Base-by-base conservation (phyloP, 2,797 vertebrate genomes). In the Acipenser transmontanus region DNA sequence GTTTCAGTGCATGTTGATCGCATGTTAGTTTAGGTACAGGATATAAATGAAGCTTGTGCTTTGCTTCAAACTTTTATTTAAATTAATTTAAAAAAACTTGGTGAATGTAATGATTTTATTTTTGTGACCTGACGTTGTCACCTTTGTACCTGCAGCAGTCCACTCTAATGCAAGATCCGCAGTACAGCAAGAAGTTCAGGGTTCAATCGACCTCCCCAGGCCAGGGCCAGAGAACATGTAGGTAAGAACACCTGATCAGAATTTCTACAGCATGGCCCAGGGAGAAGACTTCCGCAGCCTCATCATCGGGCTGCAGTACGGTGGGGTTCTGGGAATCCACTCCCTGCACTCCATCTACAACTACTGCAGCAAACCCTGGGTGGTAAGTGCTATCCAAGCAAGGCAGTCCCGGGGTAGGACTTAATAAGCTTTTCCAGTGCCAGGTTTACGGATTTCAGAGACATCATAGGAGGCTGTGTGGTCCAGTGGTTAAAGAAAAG, bases 351-450 rank as follows among this genome's bases (percentile, higher is more conserved):
- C 88, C 0, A 80, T 90, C 77, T 91, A 91, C 75, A 92, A 89
- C 79, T 91, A 91, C 81, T 91, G 90, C 84, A 91, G 88, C 86
- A 91, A 92, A 72, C 90, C 89, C 34, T 91, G 90, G 88, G 88
- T 92, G 88, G 90, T 91, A 83, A 72, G 90, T 86, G 62, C 50
- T 7, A 17, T 7, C 7, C 34, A 34, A 0, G 4, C 34, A 34
- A 34, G 34, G 34, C 34, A 34, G 0, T 34, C 34, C 34, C 4
- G 34, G 20, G 34, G 34, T 4, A 4, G 34, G 34, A 34, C 34
- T 34, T 3, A 34, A 4, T 34, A 34, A 34, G 34, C 34, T 34
- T 34, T 34, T 34, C 34, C 34, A 34, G 34, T 34, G 34, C 34
- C 34, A 34, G 34, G 34, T 34, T 34, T 34, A 3, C 0, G 34